phyloP scores from a whole-genome alignment of 2,888 invertebrate genomes.

The Drosophila nigritarsus region DNA sequence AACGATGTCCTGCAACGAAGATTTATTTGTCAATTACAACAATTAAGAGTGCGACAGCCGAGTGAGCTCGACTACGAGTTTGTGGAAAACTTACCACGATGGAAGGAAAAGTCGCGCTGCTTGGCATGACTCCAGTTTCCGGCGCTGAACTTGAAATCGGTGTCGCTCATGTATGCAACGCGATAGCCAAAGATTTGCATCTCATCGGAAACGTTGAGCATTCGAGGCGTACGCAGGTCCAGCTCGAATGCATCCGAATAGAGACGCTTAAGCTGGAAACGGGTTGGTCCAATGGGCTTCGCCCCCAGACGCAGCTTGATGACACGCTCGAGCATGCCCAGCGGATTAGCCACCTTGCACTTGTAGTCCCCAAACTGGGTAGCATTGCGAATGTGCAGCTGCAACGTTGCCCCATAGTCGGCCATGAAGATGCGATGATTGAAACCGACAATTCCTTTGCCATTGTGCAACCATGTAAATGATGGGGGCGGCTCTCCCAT shows the following conservation, averaged over 20 bases:
- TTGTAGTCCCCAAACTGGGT: slow-evolving; percentile 86
- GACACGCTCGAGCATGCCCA: slow-evolving; percentile 86
- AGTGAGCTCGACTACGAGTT: not conserved
- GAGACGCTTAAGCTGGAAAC: slow-evolving; percentile 81
- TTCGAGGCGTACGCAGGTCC: slow-evolving; percentile 83
- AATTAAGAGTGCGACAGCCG: not conserved
- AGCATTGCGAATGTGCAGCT: slow-evolving; percentile 79
- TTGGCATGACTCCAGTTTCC: slow-evolving; percentile 85
- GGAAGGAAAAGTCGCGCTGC: slow-evolving; percentile 82
- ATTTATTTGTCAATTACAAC: not conserved
- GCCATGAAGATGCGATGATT: slow-evolving; percentile 83
- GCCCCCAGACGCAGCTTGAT: slow-evolving; percentile 86
- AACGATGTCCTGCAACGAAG: slow-evolving; percentile 85
- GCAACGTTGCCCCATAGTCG: slow-evolving; percentile 83
- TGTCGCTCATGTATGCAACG: slow-evolving; percentile 83
- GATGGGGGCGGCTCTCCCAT: slow-evolving; percentile 86
- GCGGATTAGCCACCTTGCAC: slow-evolving; percentile 86
- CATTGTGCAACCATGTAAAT: slow-evolving; percentile 86
- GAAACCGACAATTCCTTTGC: slow-evolving; percentile 80
- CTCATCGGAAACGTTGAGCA: slow-evolving; percentile 77
- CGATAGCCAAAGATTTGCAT: slow-evolving; percentile 84
- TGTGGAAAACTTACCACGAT: slow-evolving; percentile 78
- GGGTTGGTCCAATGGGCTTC: slow-evolving; percentile 86
- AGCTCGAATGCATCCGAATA: slow-evolving; percentile 84
- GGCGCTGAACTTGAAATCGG: slow-evolving; percentile 82